Evolutionary conservation across 2,888 invertebrate genomes (phyloP), one percentile per base, ranked within the genome.

Genomic region (Xiphydria camelus): DNA sequence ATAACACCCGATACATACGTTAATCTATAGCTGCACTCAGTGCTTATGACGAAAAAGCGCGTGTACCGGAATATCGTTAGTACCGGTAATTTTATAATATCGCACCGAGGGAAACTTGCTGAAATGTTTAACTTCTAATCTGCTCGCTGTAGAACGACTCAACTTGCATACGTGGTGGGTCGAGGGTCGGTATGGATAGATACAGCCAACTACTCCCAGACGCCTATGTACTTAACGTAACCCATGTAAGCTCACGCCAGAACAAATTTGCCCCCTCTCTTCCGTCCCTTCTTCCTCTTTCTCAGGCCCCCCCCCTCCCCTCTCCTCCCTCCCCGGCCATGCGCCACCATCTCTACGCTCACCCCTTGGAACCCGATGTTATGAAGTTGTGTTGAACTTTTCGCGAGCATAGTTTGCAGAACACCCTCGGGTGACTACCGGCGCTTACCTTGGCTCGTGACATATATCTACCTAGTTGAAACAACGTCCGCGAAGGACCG

Each of bases 371-470:
- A 29, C 31, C 40, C 67, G 58, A 65, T 65, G 68, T 70, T 75
- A 70, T 70, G 69, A 73, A 75, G 74, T 73, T 73, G 72, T 71
- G 73, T 72, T 74, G 71, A 75, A 75, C 75, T 75, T 75, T 75
- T 75, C 68, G 61, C 64, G 60, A 64, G 66, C 61, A 69, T 68
- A 73, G 72, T 74, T 74, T 70, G 66, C 67, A 37, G 61, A 68
- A 69, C 69, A 63, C 61, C 60, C 66, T 55, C 59, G 14, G 10
- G 14, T 14, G 12, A 10, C 26, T 26, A 26, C 6, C 7, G 23
- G 7, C 23, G 63, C 64, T 70, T 62, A 64, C 63, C 59, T 66
- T 60, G 59, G 53, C 58, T 53, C 55, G 54, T 57, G 64, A 65
- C 66, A 62, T 64, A 29, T 29, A 33, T n/a, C n/a, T n/a, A n/a